phyloP scores from a whole-genome alignment of 2,797 vertebrate genomes.

The Toxotes lorentzi region DNA sequence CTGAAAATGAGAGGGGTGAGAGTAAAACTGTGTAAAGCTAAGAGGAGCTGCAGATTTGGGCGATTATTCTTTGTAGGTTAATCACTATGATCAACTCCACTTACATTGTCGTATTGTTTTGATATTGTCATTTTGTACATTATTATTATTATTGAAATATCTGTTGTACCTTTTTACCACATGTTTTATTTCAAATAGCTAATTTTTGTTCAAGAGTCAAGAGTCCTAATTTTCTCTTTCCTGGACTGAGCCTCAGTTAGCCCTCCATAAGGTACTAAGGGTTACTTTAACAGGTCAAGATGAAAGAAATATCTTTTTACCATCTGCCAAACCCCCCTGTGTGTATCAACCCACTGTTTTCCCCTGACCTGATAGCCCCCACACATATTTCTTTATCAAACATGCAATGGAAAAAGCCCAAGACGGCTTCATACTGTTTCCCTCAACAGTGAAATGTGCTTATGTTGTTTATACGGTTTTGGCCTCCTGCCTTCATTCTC shows the following conservation, averaged over 20 bases:
- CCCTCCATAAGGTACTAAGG: neutral
- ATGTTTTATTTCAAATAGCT: neutral
- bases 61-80: too few species aligned
- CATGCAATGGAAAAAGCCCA: slow-evolving; percentile 34
- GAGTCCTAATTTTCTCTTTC: neutral
- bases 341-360: slow-evolving; percentile 13
- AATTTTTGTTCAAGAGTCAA: neutral
- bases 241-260: neutral
- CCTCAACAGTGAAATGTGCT: slow-evolving; percentile 25
- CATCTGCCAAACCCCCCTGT: slow-evolving; percentile 15
- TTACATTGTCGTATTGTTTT: too few species aligned
- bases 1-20: too few species aligned
- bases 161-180: too few species aligned
- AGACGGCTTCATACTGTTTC: slow-evolving; percentile 38
- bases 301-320: slow-evolving; percentile 28
- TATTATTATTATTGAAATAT: too few species aligned
- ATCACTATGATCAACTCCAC: too few species aligned
- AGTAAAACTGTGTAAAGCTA: too few species aligned
- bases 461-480: slow-evolving; percentile 54
- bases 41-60: too few species aligned
- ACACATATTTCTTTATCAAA: slow-evolving; percentile 45
- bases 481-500: slow-evolving; percentile 59
- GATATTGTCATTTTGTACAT: too few species aligned
- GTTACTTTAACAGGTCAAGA: slow-evolving; percentile 5
- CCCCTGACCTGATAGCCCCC: slow-evolving; percentile 4